Base-by-base conservation (phyloP, 1,140 invertebrate genomes). In the Drosophila ogumai region DNA sequence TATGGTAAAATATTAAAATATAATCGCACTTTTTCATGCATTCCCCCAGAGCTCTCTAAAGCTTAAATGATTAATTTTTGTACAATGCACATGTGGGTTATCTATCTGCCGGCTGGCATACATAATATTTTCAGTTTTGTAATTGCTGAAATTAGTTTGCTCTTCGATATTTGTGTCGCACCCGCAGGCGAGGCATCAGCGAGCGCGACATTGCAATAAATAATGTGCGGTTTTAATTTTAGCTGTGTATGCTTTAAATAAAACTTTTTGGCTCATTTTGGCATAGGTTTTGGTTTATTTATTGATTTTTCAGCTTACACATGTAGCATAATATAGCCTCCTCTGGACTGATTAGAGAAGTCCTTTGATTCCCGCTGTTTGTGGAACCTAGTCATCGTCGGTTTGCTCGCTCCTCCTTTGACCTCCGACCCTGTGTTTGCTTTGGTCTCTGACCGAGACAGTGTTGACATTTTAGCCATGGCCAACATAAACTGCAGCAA, bases 161-260 rank as follows among this genome's bases (percentile, higher is more conserved):
- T 15, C 65, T 47, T 64, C 36, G 50, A 65, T 63, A 63, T 74
- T 73, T 49, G 73, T 31, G 54, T 66, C 34, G 34, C 71, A 50
- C 71, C 82, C 61, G 61, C 57, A 32, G 64, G 82, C 67, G 15
- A 25, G 60, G 40, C 43, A 73, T 36, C 55, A 46, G 34, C 64
- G 40, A 34, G 17, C 57, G 54, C 15, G 17, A 57, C 52, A 47
- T 32, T 68, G 78, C 78, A 60, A 78, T 78, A 81, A 86, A 74
- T 85, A 81, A 69, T 75, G 74, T 75, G 63, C 75, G 65, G 46
- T 74, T 84, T 82, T 77, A 87, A 75, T 79, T 86, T 87, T 87
- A 76, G 82, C 80, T 67, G 76, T 87, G n/a, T 12, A 17, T 19
- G 47, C 75, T 87, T 79, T 88, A 77, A 65, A 72, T 86, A 81